Conservation (phyloP, 2,113 vertebrate species). For the Rattus norvegicus region DNA sequence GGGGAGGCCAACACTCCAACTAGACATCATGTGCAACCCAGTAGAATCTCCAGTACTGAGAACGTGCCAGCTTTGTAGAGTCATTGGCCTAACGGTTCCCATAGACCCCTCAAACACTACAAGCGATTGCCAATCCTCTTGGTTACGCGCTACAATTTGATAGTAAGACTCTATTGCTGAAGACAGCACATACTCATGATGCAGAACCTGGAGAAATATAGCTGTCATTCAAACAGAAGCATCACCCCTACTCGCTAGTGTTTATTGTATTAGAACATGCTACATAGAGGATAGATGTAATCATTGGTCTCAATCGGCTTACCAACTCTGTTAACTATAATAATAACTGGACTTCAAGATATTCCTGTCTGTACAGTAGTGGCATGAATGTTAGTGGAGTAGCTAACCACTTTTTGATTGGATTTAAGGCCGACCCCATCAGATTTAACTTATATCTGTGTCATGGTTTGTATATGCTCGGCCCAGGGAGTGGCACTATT, state of each 20-base stretch:
- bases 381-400: neutral
- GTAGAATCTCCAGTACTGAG: neutral
- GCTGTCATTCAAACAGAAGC: neutral
- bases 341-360: neutral
- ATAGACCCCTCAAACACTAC: neutral
- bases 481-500: too few relatives aligned
- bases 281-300: neutral
- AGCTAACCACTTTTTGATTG: neutral
- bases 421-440: neutral
- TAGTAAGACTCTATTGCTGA: neutral
- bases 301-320: neutral
- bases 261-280: neutral
- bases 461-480: too few relatives aligned
- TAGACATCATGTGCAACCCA: neutral
- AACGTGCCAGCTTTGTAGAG: neutral
- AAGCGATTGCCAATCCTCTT: neutral
- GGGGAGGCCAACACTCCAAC: neutral
- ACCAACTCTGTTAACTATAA: neutral
- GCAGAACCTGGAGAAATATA: neutral
- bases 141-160: neutral
- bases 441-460: neutral
- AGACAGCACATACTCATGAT: neutral
- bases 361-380: neutral
- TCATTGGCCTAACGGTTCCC: neutral
- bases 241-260: neutral